Base-by-base conservation (phyloP, 2,113 vertebrate species). In the Egretta garzetta region DNA sequence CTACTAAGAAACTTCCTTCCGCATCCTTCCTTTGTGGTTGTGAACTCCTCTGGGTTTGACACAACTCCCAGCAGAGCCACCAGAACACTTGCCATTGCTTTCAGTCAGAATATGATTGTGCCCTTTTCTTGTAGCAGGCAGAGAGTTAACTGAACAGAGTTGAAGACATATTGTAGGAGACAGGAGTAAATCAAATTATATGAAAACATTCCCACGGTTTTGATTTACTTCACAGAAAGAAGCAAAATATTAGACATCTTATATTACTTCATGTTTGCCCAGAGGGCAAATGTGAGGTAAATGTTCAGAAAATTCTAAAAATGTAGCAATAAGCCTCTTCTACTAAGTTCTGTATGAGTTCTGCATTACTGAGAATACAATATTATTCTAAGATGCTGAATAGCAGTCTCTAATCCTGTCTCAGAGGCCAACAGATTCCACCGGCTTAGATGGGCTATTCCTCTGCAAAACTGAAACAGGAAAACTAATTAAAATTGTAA, bases 131-230 rank as follows among this genome's bases (percentile, higher is more conserved):
- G 87, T 80, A 84, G 89, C 90, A 95, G 92, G 93, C 96, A 97
- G 97, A 96, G 94, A 97, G 95, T 97, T 98, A 98, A 98, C 6
- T 66, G 96, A 96, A 86, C 83, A 81, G 85, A 93, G 94, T 49
- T 80, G 93, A 96, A 98, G 83, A 96, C 63, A 76, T 79, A 98
- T 96, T 97, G 86, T 56, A 98, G 95, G 91, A 98, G 98, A 98
- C 96, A 97, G 96, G 91, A 96, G 83, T 97, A 97, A 98, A 98
- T 98, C 97, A 93, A 97, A 96, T 97, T 97, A 97, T 96, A 90
- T 90, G 90, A 96, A 98, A 98, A 98, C 97, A 97, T 98, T 98
- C 98, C 98, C 98, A 98, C 93, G 97, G 98, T 98, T 98, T 98
- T 97, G 96, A 98, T 98, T 98, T 98, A 98, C 98, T 97, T 97